These are phyloP conservation scores for Hirtodrosophila alboralis DNA, from an alignment of 2,888 invertebrate genomes.

Conservation along the genomic window DNA sequence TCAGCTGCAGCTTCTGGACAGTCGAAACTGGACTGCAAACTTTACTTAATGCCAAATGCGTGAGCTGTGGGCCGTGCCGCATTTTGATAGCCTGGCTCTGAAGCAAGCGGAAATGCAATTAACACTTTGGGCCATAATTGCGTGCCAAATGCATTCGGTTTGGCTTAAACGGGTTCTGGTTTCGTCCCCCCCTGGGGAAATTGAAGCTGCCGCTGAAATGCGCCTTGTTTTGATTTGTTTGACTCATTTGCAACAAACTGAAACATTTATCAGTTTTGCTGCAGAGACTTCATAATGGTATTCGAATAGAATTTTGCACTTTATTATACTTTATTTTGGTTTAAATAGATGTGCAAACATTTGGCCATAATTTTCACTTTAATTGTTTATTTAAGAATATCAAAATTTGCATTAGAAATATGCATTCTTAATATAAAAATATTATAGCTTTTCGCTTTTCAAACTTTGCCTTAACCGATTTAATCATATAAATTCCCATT, in stretches of 20 bases:
- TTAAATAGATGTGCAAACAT: too few relatives aligned
- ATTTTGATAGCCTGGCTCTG: conserved; percentile 51
- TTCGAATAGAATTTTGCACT: not conserved
- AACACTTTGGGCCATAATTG: conserved; percentile 78
- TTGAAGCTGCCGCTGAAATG: conserved; percentile 12
- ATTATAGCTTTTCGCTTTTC: too few relatives aligned
- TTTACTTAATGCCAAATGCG: conserved; percentile 70
- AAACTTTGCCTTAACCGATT: too few relatives aligned
- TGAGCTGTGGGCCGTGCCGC: conserved; percentile 71
- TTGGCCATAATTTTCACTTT: too few relatives aligned
- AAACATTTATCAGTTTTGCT: conserved; percentile 57
- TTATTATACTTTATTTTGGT: not conserved
- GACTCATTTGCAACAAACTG: conserved; percentile 65
- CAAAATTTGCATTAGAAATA: too few relatives aligned
- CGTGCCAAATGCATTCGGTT: conserved; percentile 75
- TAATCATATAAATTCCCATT: too few relatives aligned
- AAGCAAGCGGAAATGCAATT: conserved; percentile 72
- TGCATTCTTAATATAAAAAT: too few relatives aligned
- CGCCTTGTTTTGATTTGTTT: conserved; percentile 68
- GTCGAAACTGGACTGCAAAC: conserved; percentile 28
- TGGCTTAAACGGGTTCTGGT: conserved; percentile 38
- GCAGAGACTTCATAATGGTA: not conserved
- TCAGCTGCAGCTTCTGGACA: conserved; percentile 23
- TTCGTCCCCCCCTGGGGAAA: conserved; percentile 6
- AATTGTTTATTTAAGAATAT: too few relatives aligned